Base-by-base conservation (phyloP, 2,888 invertebrate genomes). In the Octonoba sinensis region DNA sequence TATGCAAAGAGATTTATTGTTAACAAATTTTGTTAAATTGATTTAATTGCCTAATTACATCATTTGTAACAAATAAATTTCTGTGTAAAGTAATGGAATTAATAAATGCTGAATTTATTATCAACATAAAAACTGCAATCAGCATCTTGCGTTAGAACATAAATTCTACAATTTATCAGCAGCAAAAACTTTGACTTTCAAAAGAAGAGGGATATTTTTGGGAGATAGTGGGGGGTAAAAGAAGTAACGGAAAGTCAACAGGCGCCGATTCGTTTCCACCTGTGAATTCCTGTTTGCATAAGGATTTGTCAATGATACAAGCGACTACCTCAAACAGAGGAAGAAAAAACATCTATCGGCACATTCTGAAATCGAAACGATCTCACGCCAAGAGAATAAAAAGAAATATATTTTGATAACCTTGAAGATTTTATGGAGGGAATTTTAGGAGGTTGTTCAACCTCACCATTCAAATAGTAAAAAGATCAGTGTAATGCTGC, bases 221-320 rank as follows among this genome's bases (percentile, higher is more conserved):
- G 15, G 76, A 64, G 77, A 56, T 44, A 27, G 18, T 27, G 62
- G 60, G 24, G 69, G 56, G 60, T 36, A 24, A 27, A 22, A 69
- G 15, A 81, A 67, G 79, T 81, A 81, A 81, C 79, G 79, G 79
- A 67, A 72, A 59, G 79, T 81, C 79, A 81, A 81, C 79, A 81
- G 62, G 22, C 36, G 20, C 47, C 59, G 73, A 66, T 36, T 36
- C 36, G 36, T 77, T 72, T 73, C 73, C 79, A 81, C 79, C 73
- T 81, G 79, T 62, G 73, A 73, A 81, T 81, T 81, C 79, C 60
- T 81, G 79, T 81, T 81, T 81, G 69, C 69, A 73, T 81, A 81
- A 81, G 73, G 73, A 56, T 81, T 67, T 69, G 79, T 73, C 67
- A 36, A 15, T 54, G 56, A 67, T 67, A 54, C 44, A n/a, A 36